Percentiles rank a stretch among this genome's conserved stretches.
These are phyloP conservation scores for Danio albolineatus DNA, from an alignment of 2,797 vertebrate genomes.

Conservation along the genomic window DNA sequence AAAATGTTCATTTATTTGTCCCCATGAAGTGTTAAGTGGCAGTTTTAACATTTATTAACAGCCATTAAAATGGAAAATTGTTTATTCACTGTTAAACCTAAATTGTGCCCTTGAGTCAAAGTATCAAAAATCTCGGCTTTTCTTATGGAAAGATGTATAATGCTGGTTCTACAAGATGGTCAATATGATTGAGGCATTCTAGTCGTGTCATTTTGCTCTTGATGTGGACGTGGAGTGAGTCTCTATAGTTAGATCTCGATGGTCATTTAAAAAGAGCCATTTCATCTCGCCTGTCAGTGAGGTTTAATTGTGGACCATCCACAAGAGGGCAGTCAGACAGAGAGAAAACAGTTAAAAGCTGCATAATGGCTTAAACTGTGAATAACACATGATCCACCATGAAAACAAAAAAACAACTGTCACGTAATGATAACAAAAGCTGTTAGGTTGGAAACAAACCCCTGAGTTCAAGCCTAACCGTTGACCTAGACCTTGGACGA, in stretches of 20 bases:
- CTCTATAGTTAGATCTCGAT: not conserved
- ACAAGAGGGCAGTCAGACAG: constrained; percentile 58
- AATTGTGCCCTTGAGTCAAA: not conserved
- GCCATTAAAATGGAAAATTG: not conserved
- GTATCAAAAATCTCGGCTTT: not conserved
- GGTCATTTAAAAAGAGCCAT: constrained; percentile 21
- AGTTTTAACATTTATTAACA: constrained; percentile 7
- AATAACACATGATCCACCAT: not conserved
- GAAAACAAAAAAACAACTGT: constrained; percentile 17
- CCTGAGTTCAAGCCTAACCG: constrained; percentile 45
- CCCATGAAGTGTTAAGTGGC: constrained; percentile 1
- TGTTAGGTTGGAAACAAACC: not conserved
- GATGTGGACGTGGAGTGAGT: not conserved
- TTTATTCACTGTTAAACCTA: not conserved
- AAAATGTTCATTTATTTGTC: not conserved
- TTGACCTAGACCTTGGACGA: constrained; percentile 9
- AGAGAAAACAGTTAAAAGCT: constrained; percentile 20
- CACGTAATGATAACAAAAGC: not conserved
- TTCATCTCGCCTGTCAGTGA: constrained; percentile 21
- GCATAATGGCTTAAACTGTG: not conserved
- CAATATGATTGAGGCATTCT: not conserved
- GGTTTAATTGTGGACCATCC: constrained; percentile 31
- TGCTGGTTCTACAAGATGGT: constrained; percentile 17
- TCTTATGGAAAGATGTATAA: constrained; percentile 19
- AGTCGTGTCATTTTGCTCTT: not conserved